Evolutionary conservation across 2,888 invertebrate species (phyloP), one percentile per base, ranked within the genome.

Genomic region (Tineola bisselliella): DNA sequence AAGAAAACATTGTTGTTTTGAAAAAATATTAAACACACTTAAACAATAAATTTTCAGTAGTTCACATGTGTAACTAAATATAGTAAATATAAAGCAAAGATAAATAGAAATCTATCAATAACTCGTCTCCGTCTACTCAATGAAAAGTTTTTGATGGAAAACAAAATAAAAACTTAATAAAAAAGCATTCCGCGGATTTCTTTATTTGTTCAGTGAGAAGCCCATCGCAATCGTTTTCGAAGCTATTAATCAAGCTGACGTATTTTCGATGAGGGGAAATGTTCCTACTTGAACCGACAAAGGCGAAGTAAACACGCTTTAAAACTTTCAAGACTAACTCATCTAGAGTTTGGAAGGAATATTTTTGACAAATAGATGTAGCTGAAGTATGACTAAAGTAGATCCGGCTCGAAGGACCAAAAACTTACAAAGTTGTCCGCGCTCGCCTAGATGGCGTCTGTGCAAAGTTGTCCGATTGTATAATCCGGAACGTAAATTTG

Each of bases 241-340:
- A 58, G 66, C 67, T 64, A 71, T 72, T 70, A 70, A 71, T 72
- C 72, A 71, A 64, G 61, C 64, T 63, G 69, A 65, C 68, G 65
- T 66, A 65, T 61, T 62, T 60, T 48, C 31, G 44, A 18, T 17
- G 60, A 44, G 48, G 48, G 56, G 43, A 60, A n/a, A 17, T 60
- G 48, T 25, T 30, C n/a, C 60, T n/a, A 31, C 30, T 13, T 25
- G 12, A 12, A 17, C 44, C 25, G n/a, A 60, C 44, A 60, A 44
- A 48, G 18, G 60, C 25, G 31, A 48, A 59, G 63, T 63, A 64
- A 65, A 60, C 44, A 60, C 60, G 44, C 17, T 31, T 44, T 48
- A 44, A 30, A 60, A 60, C 30, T 60, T 60, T 48, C 48, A 30
- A 60, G 60, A 60, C 48, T 33, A 19, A 43, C 60, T 44, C 60